Base-by-base conservation (phyloP, 2,113 vertebrate genomes). In the Odocoileus virginianus region DNA sequence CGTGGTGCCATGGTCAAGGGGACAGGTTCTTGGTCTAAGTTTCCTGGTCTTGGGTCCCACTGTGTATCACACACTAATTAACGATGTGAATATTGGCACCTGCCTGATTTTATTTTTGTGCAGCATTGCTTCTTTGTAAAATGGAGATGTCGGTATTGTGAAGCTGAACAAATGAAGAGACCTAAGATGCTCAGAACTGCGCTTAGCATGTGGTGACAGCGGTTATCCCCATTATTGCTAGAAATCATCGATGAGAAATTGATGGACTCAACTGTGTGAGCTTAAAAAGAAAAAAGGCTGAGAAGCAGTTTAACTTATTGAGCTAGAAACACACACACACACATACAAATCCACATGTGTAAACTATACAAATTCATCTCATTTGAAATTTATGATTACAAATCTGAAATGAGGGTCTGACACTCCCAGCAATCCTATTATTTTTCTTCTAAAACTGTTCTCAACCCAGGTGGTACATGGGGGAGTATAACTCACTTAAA, bases 381-480 rank as follows among this genome's bases (percentile, higher is more conserved):
- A 58, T 40, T 96, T 92, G 54, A 85, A 96, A 96, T 52, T 40
- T 92, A 85, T 76, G 45, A 94, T 79, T 85, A 91, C 45, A 43
- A 17, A 84, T 85, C 74, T 95, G 87, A 58, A 36, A 45, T 10
- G 60, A 27, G 17, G 14, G 12, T 45, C 54, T 45, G 7, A 27
- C 6, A 23, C 10, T 67, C 58, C 64, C 40, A 19, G 28, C 12
- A n/a, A 97, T 43, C 28, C 60, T 89, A 23, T 43, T 12, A 27
- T 33, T 91, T 88, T 92, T 60, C 47, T 47, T n/a, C 23, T 16
- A 23, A 81, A 30, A 61, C 19, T n/a, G 27, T 86, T 87, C 30
- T 67, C 40, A 55, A n/a, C 58, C 27, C 33, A 17, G 1, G 5
- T 6, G 16, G 27, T 47, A 47, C 30, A 54, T 33, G 13, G 40